Evolutionary conservation across 1,140 invertebrate species (phyloP), one percentile per base, ranked within the genome.

Genomic region (Apis laboriosa): DNA sequence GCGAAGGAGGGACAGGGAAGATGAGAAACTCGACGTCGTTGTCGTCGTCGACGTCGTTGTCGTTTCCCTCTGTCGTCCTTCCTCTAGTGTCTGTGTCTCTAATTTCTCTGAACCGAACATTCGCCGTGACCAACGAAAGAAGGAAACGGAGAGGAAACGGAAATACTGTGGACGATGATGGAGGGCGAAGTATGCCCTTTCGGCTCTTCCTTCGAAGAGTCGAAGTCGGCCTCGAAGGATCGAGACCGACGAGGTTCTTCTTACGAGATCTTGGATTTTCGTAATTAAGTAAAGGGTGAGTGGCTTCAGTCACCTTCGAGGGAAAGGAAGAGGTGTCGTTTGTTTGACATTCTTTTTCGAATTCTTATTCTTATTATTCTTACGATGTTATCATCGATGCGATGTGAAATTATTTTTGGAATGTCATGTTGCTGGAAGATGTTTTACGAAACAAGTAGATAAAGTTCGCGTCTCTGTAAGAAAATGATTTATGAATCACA

Each of bases 241-340:
- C 66, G 77, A 86, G 85, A 67, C 64, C 80, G 89, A 34, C 34
- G 3, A 34, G 0, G 2, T 24, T 24, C 24, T 77, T 85, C 77
- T 82, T 81, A 79, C 74, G 75, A 43, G 5, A 74, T 74, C 72
- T 72, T 56, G 90, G 90, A 92, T 91, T 90, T 89, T 88, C 88
- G 84, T 89, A 91, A 91, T 92, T 91, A 91, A 90, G 89, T 86
- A 86, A 91, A 88, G 85, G 86, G 86, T 70, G 86, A 90, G 86
- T 82, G 85, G 79, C 73, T 80, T n/a, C n/a, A n/a, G 87, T 83
- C 84, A 83, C 55, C 43, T 43, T 76, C 51, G 43, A 61, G 34
- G 73, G 66, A 78, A 28, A 58, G 34, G 70, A 78, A 24, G n/a
- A 63, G 13, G 21, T n/a, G 5, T 9, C 1, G 11, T 11, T 21